Base-by-base conservation (phyloP, 2,113 vertebrate genomes). In the Acinonyx jubatus region DNA sequence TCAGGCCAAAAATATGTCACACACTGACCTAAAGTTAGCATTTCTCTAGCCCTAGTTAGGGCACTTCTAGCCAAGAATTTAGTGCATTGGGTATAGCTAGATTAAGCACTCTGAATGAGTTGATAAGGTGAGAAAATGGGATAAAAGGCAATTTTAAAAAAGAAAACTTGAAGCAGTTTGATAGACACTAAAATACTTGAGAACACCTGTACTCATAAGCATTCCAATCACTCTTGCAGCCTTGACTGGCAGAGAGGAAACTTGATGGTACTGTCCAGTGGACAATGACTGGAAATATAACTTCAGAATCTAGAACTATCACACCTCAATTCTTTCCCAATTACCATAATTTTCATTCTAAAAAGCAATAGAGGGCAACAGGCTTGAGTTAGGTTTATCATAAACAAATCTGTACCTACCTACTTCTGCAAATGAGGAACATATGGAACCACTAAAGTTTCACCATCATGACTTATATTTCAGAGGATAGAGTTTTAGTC, bases 371-470 rank as follows among this genome's bases (percentile, higher is more conserved):
- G 21, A 82, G 4, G 23, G 18, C 31, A 92, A 52, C 3, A 89
- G 14, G 29, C 41, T 29, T 36, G 68, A 85, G 1, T 91, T 69
- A 80, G 8, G 4, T 9, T 85, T 84, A 66, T 91, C 21, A 63
- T 90, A 84, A 79, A 74, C 27, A 57, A 88, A 93, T 86, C 31
- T 65, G 5, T 65, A 4, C 88, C 45, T 73, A 68, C 10, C 9
- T n/a, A 74, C 8, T 76, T 83, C n/a, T 84, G 36, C 48, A 89
- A 85, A 89, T 79, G 48, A 91, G 69, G 19, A 95, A 91, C n/a
- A 66, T 66, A 38, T 4, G 38, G 38, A 89, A 23, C 33, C 55
- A 94, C 25, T 74, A 5, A 69, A 65, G 3, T 88, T 74, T 96
- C 61, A 92, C 4, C 65, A 66, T 66, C 25, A 84, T 52, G 63